Evolutionary conservation across 2,888 invertebrate genomes (phyloP), one percentile per base, ranked within the genome.

Genomic region (Teinopalpus imperialis): DNA sequence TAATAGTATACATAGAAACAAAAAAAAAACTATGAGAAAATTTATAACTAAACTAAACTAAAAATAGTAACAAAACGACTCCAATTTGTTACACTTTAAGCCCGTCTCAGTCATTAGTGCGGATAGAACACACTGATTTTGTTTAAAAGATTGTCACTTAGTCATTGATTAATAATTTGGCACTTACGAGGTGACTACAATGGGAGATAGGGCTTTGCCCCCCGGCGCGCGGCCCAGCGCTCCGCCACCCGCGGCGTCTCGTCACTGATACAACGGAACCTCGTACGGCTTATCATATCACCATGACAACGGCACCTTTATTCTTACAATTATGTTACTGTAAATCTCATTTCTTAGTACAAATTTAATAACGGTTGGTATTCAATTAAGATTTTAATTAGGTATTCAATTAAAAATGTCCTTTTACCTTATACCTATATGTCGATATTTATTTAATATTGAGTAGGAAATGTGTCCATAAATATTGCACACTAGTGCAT

Each of bases 181-280:
- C 59, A 55, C 58, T 49, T 54, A 50, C 45, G 47, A 49, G 46
- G 40, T 34, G 45, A 16, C 37, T 41, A 53, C 49, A 49, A 54
- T 48, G 49, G 53, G 52, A 49, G 46, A 46, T 46, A 45, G 51
- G 50, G 40, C 46, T 47, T 37, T 52, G 53, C 68, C 61, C 72
- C 64, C 66, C 53, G 52, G 61, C 40, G 64, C 49, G 43, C 14
- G 18, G 13, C 52, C 59, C 45, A 26, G 34, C 26, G 12, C 63
- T 43, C 53, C 53, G 57, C 65, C 65, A 61, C 73, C 66, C 61
- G 71, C 69, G 52, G 74, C 52, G 72, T 63, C 64, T 61, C 66
- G 69, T 74, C 77, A 71, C 69, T 66, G 77, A 74, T 77, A 76
- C 74, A 75, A 60, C 46, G 61, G 48, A 42, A 56, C 67, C 61